These are phyloP conservation scores for Eupithecia centaureata DNA, from an alignment of 2,888 invertebrate genomes.

Conservation along the genomic window DNA sequence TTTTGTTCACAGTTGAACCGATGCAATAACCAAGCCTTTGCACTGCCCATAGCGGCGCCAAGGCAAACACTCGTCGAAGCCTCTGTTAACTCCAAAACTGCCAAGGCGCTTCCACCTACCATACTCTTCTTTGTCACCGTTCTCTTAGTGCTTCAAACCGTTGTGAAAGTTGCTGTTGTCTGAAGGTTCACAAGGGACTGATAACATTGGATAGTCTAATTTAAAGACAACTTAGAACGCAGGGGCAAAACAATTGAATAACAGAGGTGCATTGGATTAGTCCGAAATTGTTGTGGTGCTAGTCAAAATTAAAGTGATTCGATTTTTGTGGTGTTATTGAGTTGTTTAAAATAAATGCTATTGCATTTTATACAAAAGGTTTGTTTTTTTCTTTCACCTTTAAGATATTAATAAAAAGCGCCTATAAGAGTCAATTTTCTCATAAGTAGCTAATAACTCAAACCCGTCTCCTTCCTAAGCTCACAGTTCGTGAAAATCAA, in stretches of 20 bases:
- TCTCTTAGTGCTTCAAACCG: slow-evolving; percentile 71
- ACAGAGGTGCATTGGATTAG: not conserved
- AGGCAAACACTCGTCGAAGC: not conserved
- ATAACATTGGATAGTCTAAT: not conserved
- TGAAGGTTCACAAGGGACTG: not conserved
- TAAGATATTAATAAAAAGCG: not conserved
- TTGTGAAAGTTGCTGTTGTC: slow-evolving; percentile 69
- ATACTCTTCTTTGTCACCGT: slow-evolving; percentile 74
- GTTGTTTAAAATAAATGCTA: slow-evolving; percentile 11
- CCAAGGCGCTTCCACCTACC: slow-evolving; percentile 59
- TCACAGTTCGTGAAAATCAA: slow-evolving; percentile 48
- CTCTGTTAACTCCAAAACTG: slow-evolving; percentile 42
- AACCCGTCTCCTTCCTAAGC: slow-evolving; percentile 28
- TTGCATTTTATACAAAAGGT: not conserved
- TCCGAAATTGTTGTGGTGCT: slow-evolving; percentile 7
- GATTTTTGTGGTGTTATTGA: slow-evolving; percentile 10
- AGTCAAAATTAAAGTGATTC: not conserved
- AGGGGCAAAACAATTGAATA: not conserved
- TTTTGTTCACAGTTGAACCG: slow-evolving; percentile 52
- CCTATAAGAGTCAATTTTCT: not conserved
- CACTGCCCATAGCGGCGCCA: slow-evolving; percentile 61
- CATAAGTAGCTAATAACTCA: slow-evolving; percentile 31
- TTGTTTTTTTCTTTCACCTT: not conserved
- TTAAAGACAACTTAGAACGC: not conserved
- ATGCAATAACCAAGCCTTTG: slow-evolving; percentile 73